A percentile compares a stretch with the other conserved stretches of the same genome.
Conservation (phyloP, 2,888 invertebrate species). For the Andrena bicolor region DNA sequence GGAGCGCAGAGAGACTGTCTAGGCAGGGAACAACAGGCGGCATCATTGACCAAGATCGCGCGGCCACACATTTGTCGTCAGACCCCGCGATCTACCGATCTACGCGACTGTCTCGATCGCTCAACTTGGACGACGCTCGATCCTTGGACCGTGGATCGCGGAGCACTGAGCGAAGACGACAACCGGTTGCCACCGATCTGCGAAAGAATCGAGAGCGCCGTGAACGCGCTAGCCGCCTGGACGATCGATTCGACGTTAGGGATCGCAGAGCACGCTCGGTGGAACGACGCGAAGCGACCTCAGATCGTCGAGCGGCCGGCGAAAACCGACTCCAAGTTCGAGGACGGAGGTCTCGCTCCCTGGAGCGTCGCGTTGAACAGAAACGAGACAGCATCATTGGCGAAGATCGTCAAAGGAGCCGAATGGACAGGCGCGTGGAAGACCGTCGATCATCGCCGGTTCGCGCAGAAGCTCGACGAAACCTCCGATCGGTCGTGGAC, state of each 20-base stretch:
- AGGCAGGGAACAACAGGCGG: background rate
- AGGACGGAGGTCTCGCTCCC: background rate
- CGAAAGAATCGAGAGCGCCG: conserved; percentile 26
- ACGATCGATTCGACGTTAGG: conserved; percentile 20
- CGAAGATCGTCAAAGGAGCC: conserved; percentile 31
- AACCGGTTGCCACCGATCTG: conserved; percentile 4
- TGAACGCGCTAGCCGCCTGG: background rate
- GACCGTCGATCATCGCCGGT: conserved; percentile 33
- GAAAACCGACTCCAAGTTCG: background rate
- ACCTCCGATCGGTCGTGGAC: conserved; percentile 2
- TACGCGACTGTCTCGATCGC: conserved; percentile 38
- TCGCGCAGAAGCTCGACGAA: conserved; percentile 18
- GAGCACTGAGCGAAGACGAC: conserved; percentile 26
- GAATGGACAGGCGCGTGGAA: conserved; percentile 1
- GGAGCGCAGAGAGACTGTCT: background rate
- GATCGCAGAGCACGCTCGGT: conserved; percentile 33
- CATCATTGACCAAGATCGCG: conserved; percentile 9
- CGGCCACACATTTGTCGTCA: conserved; percentile 5
- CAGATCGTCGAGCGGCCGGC: background rate
- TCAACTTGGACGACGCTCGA: conserved; percentile 26
- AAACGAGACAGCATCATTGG: conserved; percentile 18
- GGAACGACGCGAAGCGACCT: conserved; percentile 17
- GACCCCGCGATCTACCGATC: conserved; percentile 16
- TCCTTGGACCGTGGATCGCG: conserved; percentile 25
- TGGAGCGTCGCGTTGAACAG: conserved; percentile 16